phyloP scores from a whole-genome alignment of 2,888 invertebrate genomes.

The Frankliniella intonsa region DNA sequence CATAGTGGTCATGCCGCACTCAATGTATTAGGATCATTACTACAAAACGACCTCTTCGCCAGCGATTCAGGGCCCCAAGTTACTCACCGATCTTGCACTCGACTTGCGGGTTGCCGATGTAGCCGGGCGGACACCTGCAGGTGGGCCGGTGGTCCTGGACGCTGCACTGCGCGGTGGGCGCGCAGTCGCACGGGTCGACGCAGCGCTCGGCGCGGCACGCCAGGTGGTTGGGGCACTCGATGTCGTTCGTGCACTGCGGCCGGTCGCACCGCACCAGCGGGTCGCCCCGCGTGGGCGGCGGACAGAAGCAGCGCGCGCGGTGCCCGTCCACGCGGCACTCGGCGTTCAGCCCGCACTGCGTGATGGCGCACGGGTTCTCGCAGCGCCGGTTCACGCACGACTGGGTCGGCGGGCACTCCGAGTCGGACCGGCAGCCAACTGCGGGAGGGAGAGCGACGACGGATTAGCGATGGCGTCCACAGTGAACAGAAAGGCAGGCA shows the following conservation, averaged over 20 bases:
- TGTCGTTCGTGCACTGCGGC: slow-evolving; percentile 70
- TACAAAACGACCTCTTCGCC: neutral
- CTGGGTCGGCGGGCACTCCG: slow-evolving; percentile 75
- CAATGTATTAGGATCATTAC: no score
- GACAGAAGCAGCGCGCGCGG: slow-evolving; percentile 72
- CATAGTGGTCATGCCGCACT: no score
- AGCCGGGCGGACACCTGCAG: slow-evolving; percentile 79
- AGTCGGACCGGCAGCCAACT: slow-evolving; percentile 81
- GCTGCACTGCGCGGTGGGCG: slow-evolving; percentile 68
- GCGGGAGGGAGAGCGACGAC: slow-evolving; percentile 41
- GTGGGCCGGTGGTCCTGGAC: slow-evolving; percentile 68
- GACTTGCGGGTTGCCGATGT: slow-evolving; percentile 68
- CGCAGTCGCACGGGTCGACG: slow-evolving; percentile 79
- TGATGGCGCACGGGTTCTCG: slow-evolving; percentile 69
- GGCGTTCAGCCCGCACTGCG: slow-evolving; percentile 77
- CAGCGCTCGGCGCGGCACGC: slow-evolving; percentile 75
- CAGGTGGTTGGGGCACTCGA: slow-evolving; percentile 72
- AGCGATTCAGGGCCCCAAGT: no score
- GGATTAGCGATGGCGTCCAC: neutral
- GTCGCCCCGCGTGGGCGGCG: slow-evolving; percentile 70
- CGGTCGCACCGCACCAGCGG: slow-evolving; percentile 71
- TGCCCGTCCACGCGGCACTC: slow-evolving; percentile 71
- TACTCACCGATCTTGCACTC: slow-evolving; percentile 58
- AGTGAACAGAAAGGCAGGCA: neutral
- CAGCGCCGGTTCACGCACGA: slow-evolving; percentile 79